These are phyloP conservation scores for Rhinogobio ventralis DNA, from an alignment of 2,797 vertebrate genomes.

Conservation along the genomic window DNA sequence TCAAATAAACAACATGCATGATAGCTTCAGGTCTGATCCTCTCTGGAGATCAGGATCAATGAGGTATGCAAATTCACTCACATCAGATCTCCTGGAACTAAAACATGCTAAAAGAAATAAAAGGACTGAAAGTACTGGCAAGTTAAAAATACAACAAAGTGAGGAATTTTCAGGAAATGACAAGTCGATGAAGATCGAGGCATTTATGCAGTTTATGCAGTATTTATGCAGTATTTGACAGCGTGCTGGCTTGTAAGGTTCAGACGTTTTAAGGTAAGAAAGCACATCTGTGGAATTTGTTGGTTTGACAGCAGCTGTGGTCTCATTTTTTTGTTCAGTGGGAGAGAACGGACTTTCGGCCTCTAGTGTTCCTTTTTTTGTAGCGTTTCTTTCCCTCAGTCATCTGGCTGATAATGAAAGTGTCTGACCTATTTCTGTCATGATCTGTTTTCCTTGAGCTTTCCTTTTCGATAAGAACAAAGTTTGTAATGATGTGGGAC, in stretches of 20 bases:
- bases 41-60: constrained; percentile 36
- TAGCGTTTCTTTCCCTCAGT: constrained; percentile 10
- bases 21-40: constrained; percentile 18
- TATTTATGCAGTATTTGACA: constrained; percentile 12
- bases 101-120: neutral
- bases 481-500: neutral
- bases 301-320: constrained; percentile 42
- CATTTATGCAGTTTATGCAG: constrained; percentile 8
- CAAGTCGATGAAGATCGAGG: constrained; percentile 8
- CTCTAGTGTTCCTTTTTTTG: constrained; percentile 10
- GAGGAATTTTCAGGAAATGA: constrained; percentile 40
- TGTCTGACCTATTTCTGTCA: constrained; percentile 57
- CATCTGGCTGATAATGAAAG: constrained; percentile 34
- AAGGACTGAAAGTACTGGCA: constrained; percentile 22
- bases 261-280: constrained; percentile 21
- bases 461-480: constrained; percentile 24
- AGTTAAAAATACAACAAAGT: constrained; percentile 47
- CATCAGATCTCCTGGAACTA: constrained; percentile 27
- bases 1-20: constrained; percentile 4
- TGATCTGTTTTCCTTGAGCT: constrained; percentile 39
- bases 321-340: constrained; percentile 11
- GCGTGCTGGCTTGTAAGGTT: constrained; percentile 6
- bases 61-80: constrained; percentile 11
- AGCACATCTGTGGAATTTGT: constrained; percentile 33
- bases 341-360: constrained; percentile 30